phyloP scores from a whole-genome alignment of 2,113 vertebrate species.

The Pimephales promelas region DNA sequence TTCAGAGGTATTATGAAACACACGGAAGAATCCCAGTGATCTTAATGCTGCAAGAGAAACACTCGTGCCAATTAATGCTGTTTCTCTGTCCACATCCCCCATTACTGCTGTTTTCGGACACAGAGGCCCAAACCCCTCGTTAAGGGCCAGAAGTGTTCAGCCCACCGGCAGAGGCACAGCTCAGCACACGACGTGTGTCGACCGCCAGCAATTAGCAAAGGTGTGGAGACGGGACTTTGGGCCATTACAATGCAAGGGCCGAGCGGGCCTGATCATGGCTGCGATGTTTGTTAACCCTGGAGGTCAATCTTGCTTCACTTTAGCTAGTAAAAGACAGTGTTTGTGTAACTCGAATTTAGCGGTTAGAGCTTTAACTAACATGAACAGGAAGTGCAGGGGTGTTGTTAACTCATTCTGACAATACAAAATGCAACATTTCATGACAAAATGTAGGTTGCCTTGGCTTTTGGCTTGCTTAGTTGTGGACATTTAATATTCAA shows the following conservation, averaged over 20 bases:
- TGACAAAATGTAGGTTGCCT: not conserved
- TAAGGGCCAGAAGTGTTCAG: conserved; percentile 82
- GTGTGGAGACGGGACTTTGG: conserved; percentile 84
- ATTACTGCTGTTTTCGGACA: conserved; percentile 91
- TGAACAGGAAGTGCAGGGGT: conserved; percentile 79
- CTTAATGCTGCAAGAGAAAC: conserved; percentile 88
- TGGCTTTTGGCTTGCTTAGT: too few relatives aligned
- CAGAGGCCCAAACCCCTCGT: conserved; percentile 87
- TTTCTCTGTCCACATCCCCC: conserved; percentile 93
- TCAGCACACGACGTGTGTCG: conserved; percentile 76
- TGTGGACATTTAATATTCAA: too few relatives aligned
- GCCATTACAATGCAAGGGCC: conserved; percentile 88
- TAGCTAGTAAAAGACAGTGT: conserved; percentile 97
- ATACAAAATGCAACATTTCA: too few relatives aligned
- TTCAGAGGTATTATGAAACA: conserved; percentile 81
- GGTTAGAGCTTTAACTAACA: conserved; percentile 88
- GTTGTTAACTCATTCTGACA: conserved; percentile 56
- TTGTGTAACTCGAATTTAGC: conserved; percentile 98
- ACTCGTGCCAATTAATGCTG: conserved; percentile 93
- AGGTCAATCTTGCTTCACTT: conserved; percentile 97
- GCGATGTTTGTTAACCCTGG: conserved; percentile 97
- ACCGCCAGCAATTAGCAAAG: conserved; percentile 97
- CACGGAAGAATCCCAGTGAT: conserved; percentile 86
- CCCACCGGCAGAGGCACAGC: conserved; percentile 62
- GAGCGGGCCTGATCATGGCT: conserved; percentile 80